Conservation (phyloP, 2,113 vertebrate species). For the Hippocampus comes region DNA sequence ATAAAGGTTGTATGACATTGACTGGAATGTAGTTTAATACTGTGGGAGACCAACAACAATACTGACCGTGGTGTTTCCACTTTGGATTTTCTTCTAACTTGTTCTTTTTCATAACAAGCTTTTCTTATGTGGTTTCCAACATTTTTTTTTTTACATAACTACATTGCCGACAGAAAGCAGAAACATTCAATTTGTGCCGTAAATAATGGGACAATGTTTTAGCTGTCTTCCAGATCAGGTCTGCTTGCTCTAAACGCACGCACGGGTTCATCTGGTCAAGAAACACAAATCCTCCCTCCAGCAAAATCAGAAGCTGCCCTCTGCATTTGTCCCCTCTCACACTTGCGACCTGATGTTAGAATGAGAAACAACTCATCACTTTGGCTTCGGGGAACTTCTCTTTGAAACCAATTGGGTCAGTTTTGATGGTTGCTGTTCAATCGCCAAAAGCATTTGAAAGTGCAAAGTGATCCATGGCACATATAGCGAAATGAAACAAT, state of each 20-base stretch:
- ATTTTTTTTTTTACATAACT: background rate
- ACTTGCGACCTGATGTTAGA: background rate
- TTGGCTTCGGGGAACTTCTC: background rate
- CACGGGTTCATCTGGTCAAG: background rate
- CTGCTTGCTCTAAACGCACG: background rate
- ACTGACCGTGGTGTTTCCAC: slow-evolving; percentile 3
- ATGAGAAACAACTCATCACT: background rate
- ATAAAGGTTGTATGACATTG: slow-evolving; percentile 21
- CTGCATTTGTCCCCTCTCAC: slow-evolving; percentile 6
- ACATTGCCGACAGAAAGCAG: background rate
- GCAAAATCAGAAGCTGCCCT: slow-evolving; percentile 18
- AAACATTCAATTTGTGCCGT: slow-evolving; percentile 5
- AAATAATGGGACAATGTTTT: slow-evolving; percentile 1
- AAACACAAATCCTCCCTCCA: slow-evolving; percentile 1
- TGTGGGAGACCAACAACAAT: slow-evolving; percentile 9
- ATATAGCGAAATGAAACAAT: too few relatives aligned
- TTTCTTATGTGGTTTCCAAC: slow-evolving; percentile 2
- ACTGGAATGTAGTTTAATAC: slow-evolving; percentile 9
- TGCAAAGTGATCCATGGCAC: background rate
- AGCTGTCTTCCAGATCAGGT: background rate
- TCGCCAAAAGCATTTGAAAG: background rate
- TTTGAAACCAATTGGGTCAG: background rate
- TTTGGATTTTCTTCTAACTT: background rate
- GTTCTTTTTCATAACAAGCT: background rate
- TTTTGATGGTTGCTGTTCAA: background rate